Evolutionary conservation across 2,888 invertebrate genomes (phyloP).

Genomic region (Melanargia galathea): DNA sequence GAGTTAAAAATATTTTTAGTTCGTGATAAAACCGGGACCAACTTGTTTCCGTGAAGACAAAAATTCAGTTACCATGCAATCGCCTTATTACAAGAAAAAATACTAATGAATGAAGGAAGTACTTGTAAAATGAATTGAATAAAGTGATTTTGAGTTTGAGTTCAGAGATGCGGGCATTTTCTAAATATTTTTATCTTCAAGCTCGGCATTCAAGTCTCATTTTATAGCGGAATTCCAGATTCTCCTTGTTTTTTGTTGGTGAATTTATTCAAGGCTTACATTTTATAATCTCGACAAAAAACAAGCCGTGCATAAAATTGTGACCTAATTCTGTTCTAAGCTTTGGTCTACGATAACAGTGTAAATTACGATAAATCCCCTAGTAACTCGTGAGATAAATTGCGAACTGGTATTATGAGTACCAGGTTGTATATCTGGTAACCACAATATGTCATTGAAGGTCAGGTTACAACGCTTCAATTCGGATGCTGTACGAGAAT

Average conservation of each 20-base stretch:
- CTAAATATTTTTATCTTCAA: slow-evolving; percentile 4
- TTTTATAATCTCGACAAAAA: slow-evolving; percentile 18
- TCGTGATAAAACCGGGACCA: too few relatives aligned
- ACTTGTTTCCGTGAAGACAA: too few relatives aligned
- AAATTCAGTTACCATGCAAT: too few relatives aligned
- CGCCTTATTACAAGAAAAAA: too few relatives aligned
- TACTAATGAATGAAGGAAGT: too few relatives aligned
- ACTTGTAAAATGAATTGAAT: too few relatives aligned
- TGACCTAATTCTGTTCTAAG: background rate
- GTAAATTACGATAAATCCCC: slow-evolving; percentile 2
- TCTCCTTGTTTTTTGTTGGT: slow-evolving; percentile 5
- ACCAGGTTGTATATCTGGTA: too few relatives aligned
- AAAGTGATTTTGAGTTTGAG: background rate
- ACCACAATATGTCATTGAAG: too few relatives aligned
- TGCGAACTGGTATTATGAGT: background rate
- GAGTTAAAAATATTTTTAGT: too few relatives aligned
- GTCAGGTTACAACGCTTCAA: too few relatives aligned
- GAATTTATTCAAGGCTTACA: slow-evolving; percentile 12
- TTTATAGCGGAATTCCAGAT: slow-evolving; percentile 7
- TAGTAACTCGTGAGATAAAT: background rate
- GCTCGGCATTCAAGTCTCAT: slow-evolving; percentile 9
- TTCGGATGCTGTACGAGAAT: too few relatives aligned
- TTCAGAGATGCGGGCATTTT: background rate
- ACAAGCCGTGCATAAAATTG: slow-evolving; percentile 9
- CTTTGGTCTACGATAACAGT: slow-evolving; percentile 1